A percentile compares a stretch with the other conserved stretches of the same genome.
These are phyloP conservation scores for Phymorhynchus buccinoides DNA, from an alignment of 1,140 invertebrate genomes.

Conservation along the genomic window DNA sequence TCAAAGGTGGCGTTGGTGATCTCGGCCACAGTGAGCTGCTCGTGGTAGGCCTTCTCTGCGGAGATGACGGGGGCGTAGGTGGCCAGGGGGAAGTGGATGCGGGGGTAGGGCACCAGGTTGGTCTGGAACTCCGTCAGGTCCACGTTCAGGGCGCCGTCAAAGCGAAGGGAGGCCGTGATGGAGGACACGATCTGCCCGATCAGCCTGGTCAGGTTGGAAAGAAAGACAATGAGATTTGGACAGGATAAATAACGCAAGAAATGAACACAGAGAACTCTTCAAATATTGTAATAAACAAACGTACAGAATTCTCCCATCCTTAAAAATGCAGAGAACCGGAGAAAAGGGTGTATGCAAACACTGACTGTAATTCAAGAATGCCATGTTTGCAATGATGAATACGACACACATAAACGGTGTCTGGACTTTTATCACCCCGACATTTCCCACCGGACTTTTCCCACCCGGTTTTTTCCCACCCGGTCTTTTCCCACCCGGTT, in stretches of 20 bases:
- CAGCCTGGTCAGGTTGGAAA: slow-evolving; percentile 77
- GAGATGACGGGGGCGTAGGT: slow-evolving; percentile 35
- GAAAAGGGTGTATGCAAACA: no score
- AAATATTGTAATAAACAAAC: no score
- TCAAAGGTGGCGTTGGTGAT: slow-evolving; percentile 86
- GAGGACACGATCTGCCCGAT: slow-evolving; percentile 76
- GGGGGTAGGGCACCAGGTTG: slow-evolving; percentile 36
- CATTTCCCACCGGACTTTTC: no score
- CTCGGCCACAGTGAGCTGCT: slow-evolving; percentile 79
- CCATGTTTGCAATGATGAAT: no score
- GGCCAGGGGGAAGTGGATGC: slow-evolving; percentile 37
- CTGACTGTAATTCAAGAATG: no score
- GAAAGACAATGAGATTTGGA: no score
- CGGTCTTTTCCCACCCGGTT: no score
- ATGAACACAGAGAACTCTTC: no score
- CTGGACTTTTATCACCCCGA: no score
- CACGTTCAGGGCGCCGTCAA: slow-evolving; percentile 82
- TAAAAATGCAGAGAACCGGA: background rate
- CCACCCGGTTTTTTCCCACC: no score
- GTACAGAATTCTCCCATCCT: background rate
- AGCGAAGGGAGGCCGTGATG: slow-evolving; percentile 79
- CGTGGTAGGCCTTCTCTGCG: slow-evolving; percentile 72
- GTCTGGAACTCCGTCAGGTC: slow-evolving; percentile 66
- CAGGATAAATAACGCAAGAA: no score
- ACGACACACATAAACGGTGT: no score